A percentile compares a stretch with the other conserved stretches of the same genome.
Evolutionary conservation across 2,113 vertebrate species (phyloP).

Genomic region (Agelaius phoeniceus): DNA sequence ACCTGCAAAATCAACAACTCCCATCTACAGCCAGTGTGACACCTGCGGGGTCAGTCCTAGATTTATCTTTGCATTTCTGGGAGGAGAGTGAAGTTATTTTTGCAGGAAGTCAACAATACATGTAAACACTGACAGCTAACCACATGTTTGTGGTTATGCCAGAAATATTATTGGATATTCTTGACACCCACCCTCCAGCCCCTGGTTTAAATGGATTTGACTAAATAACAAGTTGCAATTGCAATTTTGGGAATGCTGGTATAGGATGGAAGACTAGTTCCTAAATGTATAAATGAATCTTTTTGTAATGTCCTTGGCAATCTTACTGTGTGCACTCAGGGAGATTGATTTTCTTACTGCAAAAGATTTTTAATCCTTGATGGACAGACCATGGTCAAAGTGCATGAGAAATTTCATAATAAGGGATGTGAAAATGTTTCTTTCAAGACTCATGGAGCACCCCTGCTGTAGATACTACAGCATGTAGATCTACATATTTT

Average conservation of each 20-base stretch:
- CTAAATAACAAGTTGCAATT: not conserved
- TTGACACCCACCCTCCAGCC: rapidly evolving
- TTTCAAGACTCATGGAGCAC: not conserved
- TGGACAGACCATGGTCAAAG: not conserved
- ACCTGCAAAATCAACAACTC: not conserved
- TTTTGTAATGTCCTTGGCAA: not conserved
- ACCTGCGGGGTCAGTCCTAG: not conserved
- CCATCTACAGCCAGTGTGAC: too few relatives aligned
- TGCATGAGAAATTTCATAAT: not conserved
- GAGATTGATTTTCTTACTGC: not conserved
- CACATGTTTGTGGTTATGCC: not conserved
- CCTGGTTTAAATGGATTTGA: not conserved
- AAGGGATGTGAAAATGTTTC: not conserved
- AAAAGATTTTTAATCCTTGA: not conserved
- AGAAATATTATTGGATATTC: not conserved
- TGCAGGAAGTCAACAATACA: not conserved
- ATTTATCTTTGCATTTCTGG: not conserved
- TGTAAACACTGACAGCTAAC: not conserved
- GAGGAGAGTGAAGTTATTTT: not conserved
- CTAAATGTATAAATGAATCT: not conserved
- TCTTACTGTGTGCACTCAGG: not conserved
- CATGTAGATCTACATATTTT: not conserved
- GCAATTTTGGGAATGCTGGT: not conserved
- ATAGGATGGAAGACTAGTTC: not conserved
- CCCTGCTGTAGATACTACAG: not conserved